Evolutionary conservation across 2,888 invertebrate genomes (phyloP).

Genomic region (Belgica antarctica): DNA sequence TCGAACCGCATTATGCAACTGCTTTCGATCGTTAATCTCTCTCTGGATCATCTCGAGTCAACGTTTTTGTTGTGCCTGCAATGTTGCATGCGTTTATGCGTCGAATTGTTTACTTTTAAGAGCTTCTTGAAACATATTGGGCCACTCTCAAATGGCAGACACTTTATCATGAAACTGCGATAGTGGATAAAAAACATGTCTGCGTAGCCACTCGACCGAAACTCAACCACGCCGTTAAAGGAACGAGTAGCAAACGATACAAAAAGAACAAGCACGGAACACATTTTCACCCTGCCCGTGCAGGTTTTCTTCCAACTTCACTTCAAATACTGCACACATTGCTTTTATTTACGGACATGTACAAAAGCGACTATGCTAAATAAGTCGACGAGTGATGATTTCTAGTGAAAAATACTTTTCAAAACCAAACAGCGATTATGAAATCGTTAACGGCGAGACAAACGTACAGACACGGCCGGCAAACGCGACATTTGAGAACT

Average conservation of each 20-base stretch:
- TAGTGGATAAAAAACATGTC: constrained; percentile 8
- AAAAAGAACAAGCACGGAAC: too few relatives aligned
- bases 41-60: constrained; percentile 16
- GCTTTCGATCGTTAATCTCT: not conserved
- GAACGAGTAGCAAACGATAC: not conserved
- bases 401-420: not conserved
- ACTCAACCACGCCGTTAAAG: not conserved
- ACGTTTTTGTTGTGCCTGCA: not conserved
- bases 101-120: not conserved
- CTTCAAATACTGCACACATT: constrained; percentile 13
- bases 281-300: not conserved
- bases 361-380: constrained; percentile 24
- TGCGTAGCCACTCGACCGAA: constrained; percentile 17
- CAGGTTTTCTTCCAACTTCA: constrained; percentile 8
- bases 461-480: too few relatives aligned
- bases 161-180: not conserved
- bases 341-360: not conserved
- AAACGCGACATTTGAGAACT: not conserved
- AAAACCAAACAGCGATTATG: not conserved
- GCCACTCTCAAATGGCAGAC: not conserved
- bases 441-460: constrained; percentile 10
- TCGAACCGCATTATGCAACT: not conserved
- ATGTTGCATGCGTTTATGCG: constrained; percentile 20
- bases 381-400: not conserved
- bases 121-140: constrained; percentile 7